Evolutionary conservation across 2,797 vertebrate species (phyloP).

Genomic region (Sebastes baramenuke): DNA sequence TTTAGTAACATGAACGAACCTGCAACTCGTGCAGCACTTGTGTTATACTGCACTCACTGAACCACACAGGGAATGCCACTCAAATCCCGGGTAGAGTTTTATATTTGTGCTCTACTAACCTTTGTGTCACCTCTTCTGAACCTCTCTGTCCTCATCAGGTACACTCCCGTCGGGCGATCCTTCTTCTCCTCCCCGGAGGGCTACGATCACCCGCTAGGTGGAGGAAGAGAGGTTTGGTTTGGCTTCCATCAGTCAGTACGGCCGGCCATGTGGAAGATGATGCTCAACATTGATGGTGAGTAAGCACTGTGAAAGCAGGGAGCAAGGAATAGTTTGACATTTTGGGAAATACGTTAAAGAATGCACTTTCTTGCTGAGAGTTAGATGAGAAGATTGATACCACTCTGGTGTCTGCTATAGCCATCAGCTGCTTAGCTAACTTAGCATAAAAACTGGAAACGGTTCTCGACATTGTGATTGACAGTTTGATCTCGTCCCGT

Average conservation of each 20-base stretch:
- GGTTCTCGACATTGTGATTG: neutral
- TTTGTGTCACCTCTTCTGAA: neutral
- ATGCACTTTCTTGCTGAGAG: neutral
- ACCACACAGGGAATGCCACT: neutral
- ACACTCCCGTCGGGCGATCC: constrained; percentile 96
- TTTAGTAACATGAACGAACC: constrained; percentile 11
- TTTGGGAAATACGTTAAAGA: neutral
- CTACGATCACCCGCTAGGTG: constrained; percentile 95
- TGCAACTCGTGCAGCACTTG: neutral
- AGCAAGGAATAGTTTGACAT: neutral
- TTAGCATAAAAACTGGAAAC: neutral
- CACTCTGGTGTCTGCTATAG: neutral
- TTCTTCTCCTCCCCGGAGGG: constrained; percentile 98
- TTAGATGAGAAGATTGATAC: neutral
- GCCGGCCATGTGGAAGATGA: constrained; percentile 99
- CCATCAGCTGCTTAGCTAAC: neutral
- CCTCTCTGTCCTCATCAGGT: constrained; percentile 77
- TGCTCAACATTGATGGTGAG: constrained; percentile 99
- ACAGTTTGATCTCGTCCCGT: neutral
- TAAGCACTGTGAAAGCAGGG: neutral
- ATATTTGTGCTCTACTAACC: neutral
- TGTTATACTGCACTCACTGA: constrained; percentile 16
- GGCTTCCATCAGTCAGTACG: constrained; percentile 98
- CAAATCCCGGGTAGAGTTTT: neutral
- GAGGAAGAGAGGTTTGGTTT: constrained; percentile 99